Evolutionary conservation across 30 jellyfish, hydroid and myxozoan species (phyloP), one percentile per base, ranked within the genome.

Genomic region (Hydra vulgaris): DNA sequence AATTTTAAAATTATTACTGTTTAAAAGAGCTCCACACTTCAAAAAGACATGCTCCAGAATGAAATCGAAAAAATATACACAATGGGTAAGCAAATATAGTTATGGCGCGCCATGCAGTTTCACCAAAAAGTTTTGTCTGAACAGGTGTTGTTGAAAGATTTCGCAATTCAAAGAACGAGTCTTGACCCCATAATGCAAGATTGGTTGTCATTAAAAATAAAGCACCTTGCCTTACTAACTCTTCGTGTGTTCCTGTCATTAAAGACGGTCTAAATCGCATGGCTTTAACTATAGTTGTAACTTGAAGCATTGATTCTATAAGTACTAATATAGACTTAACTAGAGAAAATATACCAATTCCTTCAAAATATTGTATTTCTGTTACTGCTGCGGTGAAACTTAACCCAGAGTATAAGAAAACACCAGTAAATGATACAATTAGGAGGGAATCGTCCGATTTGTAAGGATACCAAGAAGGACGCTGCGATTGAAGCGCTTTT

Each of bases 141-240:
- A 90, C 90, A 7, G 97, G 97, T 1, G 97, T 81, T 16, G 97
- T 90, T 17, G 85, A 74, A 24, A 89, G 69, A 72, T 68, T 90
- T 0, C 97, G 95, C 66, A 90, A 76, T 70, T 90, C 97, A 78
- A 79, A 90, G 80, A 90, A 90, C 1, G 97, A 90, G 80, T 90
- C 97, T 79, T 90, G 97, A 21, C 94, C 90, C 97, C 97, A 90
- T 27, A 90, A 81, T 8, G 97, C 97, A 61, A 90, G 19, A 77
- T 90, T 90, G 23, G 97, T 86, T 25, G 97, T 85, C 18, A 90
- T 55, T 25, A 90, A 81, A 83, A 90, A 90, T 26, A 90, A 83
- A 18, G 95, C 89, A 25, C 93, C 76, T 71, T 90, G 97, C 20
- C 95, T 70, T 74, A 90, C 95, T 12, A 90, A 20, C 71, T 90